Conservation (phyloP, 2,888 invertebrate genomes). For the Balanococcus diminutus region DNA sequence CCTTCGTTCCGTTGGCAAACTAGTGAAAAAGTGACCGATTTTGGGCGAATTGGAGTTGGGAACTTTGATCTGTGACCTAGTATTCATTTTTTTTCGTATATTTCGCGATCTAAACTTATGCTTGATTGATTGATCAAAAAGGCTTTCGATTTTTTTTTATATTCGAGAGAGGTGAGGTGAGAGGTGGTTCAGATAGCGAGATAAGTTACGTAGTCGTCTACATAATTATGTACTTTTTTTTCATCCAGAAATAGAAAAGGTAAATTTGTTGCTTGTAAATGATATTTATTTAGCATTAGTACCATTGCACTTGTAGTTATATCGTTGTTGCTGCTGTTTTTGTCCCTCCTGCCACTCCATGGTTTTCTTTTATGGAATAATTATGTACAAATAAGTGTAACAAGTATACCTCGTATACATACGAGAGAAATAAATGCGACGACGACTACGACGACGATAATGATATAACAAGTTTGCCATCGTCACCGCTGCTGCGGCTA, state of each 20-base stretch:
- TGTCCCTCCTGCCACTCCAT: neutral
- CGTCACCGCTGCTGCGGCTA: neutral
- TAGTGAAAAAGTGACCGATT: neutral
- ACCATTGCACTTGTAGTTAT: neutral
- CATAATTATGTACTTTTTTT: no score
- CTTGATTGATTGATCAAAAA: no score
- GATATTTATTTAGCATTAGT: neutral
- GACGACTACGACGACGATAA: neutral
- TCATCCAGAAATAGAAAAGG: neutral
- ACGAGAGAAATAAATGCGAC: neutral
- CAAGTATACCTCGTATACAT: neutral
- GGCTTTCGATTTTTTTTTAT: neutral
- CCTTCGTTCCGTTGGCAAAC: neutral
- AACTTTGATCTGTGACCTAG: neutral
- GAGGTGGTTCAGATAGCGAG: no score
- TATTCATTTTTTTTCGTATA: no score
- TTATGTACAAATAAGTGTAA: neutral
- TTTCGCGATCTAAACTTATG: neutral
- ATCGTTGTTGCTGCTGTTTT: neutral
- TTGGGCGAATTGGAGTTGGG: neutral
- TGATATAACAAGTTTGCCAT: constrained; percentile 1
- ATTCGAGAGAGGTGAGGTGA: neutral
- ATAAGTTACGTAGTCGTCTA: no score
- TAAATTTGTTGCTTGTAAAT: neutral
- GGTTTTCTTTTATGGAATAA: neutral